Evolutionary conservation across 1,140 invertebrate species (phyloP).

Genomic region (Aphis craccivora): DNA sequence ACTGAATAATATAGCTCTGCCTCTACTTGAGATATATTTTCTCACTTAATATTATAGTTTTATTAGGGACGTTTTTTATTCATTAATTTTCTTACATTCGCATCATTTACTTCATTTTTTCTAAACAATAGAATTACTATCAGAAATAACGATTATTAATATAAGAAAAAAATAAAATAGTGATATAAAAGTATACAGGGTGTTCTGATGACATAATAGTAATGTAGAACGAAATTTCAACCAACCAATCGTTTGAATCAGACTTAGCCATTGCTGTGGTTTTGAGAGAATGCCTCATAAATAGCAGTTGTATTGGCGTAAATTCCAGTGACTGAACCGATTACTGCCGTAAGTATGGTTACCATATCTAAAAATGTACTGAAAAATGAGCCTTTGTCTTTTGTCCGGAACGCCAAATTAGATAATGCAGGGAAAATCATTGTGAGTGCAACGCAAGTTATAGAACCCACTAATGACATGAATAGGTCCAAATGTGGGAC

Average conservation of each 20-base stretch:
- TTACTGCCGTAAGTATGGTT: conserved; percentile 4
- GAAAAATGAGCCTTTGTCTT: conserved; percentile 3
- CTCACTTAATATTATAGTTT: background rate
- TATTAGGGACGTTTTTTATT: background rate
- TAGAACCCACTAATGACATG: conserved; percentile 89
- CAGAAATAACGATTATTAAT: background rate
- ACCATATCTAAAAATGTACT: conserved; percentile 24
- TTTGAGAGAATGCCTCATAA: background rate
- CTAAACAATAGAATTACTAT: background rate
- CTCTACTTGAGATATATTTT: background rate
- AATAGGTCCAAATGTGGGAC: conserved; percentile 85
- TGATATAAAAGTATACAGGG: background rate
- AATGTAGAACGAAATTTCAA: background rate
- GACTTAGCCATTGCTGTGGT: conserved; percentile 8
- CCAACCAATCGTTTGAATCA: background rate
- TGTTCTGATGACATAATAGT: too few relatives aligned
- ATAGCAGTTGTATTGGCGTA: conserved; percentile 48
- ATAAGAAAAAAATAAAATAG: background rate
- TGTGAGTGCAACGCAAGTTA: conserved; percentile 85
- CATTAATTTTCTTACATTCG: background rate
- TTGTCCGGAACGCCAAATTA: conserved; percentile 51
- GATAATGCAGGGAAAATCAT: conserved; percentile 84
- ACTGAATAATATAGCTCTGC: background rate
- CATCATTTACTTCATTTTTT: background rate
- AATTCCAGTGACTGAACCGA: conserved; percentile 51